Conservation (phyloP, 2,888 invertebrate genomes). For the Leucophenga maculata region DNA sequence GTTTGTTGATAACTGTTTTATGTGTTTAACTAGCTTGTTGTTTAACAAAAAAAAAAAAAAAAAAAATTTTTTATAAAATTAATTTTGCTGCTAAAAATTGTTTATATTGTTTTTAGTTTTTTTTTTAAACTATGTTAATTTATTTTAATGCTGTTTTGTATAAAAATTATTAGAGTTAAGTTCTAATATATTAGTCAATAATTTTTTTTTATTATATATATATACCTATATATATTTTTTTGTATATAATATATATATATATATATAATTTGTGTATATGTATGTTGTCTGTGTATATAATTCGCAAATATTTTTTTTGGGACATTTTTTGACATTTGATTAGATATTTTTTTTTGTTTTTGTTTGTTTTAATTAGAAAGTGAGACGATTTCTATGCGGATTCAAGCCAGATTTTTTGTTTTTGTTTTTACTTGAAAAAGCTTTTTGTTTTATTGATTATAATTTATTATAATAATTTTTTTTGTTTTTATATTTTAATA, state of each 20-base stretch:
- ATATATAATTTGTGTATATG: constrained; percentile 2
- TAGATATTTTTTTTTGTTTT: constrained; percentile 17
- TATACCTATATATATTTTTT: constrained; percentile 25
- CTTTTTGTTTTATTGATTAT: not conserved
- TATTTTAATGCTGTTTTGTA: not conserved
- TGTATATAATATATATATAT: constrained; percentile 27
- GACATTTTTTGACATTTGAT: too few relatives aligned
- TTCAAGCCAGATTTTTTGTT: not conserved
- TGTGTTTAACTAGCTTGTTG: constrained; percentile 33
- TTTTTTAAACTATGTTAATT: too few relatives aligned
- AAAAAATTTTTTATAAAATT: too few relatives aligned
- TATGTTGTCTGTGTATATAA: too few relatives aligned
- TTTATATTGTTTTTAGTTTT: too few relatives aligned
- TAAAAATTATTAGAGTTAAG: not conserved
- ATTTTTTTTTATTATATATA: constrained; percentile 35
- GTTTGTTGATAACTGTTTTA: constrained; percentile 32
- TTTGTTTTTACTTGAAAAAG: not conserved
- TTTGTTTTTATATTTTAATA: not conserved
- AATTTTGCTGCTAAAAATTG: too few relatives aligned
- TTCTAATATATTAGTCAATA: constrained; percentile 40
- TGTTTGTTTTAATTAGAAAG: too few relatives aligned
- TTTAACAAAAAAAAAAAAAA: constrained; percentile 40
- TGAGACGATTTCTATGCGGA: too few relatives aligned
- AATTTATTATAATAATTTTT: constrained; percentile 1
- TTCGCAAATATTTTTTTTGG: too few relatives aligned